Conservation (phyloP, 92 coral and sea anemone genomes). For the Metridium senile region DNA sequence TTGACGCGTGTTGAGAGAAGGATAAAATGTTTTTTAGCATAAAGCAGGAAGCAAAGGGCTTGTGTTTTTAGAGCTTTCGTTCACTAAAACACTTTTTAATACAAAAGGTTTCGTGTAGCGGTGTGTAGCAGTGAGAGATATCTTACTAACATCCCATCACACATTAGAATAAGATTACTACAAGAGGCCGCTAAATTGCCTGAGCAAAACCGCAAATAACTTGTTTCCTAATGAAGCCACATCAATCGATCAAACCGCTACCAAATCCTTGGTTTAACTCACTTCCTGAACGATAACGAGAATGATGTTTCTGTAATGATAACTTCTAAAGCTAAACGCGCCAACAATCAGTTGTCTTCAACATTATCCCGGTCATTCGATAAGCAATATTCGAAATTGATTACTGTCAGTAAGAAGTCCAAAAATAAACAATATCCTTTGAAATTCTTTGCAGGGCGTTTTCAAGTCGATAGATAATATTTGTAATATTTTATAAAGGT, state of each 20-base stretch:
- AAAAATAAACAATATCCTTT: too few relatives aligned
- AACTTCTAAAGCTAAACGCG: conserved; percentile 1
- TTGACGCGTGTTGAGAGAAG: too few relatives aligned
- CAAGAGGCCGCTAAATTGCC: conserved; percentile 29
- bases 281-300: conserved; percentile 8
- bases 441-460: too few relatives aligned
- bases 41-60: background rate
- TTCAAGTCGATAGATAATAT: too few relatives aligned
- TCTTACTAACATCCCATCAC: background rate
- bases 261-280: background rate
- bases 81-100: background rate
- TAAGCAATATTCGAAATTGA: too few relatives aligned
- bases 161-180: conserved; percentile 8
- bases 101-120: background rate
- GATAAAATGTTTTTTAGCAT: too few relatives aligned
- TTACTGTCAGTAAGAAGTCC: too few relatives aligned
- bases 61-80: background rate
- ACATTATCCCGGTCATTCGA: too few relatives aligned
- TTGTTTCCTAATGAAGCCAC: conserved; percentile 20
- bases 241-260: conserved; percentile 19
- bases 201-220: conserved; percentile 10
- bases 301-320: background rate
- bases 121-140: background rate
- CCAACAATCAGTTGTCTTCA: too few relatives aligned
- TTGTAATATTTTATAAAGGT: too few relatives aligned